phyloP scores from a whole-genome alignment of 2,113 vertebrate genomes.

The Bubo blakistoni region DNA sequence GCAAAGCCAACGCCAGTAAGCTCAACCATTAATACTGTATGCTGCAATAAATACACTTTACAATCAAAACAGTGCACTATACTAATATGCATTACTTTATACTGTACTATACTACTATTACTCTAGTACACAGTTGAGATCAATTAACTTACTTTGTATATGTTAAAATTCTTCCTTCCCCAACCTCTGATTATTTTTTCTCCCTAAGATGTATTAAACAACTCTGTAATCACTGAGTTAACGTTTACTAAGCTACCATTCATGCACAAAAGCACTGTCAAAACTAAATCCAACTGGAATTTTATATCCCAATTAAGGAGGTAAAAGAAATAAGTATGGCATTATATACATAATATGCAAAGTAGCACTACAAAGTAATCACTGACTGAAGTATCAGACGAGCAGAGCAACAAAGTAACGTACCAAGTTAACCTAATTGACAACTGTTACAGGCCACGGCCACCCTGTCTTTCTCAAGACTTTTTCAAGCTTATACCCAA shows the following conservation, averaged over 20 bases:
- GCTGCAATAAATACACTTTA: background rate
- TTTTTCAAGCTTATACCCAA: background rate
- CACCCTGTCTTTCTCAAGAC: background rate
- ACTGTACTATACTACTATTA: background rate
- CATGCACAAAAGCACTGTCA: background rate
- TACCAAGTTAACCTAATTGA: background rate
- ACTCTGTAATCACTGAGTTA: background rate
- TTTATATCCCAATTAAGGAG: background rate
- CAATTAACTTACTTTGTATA: background rate
- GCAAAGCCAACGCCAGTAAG: background rate
- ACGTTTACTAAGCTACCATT: background rate
- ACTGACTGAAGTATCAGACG: background rate
- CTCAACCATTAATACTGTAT: background rate
- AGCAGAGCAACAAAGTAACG: background rate
- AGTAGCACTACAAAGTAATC: background rate
- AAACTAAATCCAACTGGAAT: background rate
- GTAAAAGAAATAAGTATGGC: background rate
- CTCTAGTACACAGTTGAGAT: background rate
- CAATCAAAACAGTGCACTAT: background rate
- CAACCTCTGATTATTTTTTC: background rate
- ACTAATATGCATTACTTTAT: background rate
- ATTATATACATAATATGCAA: background rate
- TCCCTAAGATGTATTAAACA: background rate
- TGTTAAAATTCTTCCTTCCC: background rate
- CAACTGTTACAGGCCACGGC: background rate